Evolutionary conservation across 2,888 invertebrate species (phyloP).

Genomic region (Plagiodera versicolora): DNA sequence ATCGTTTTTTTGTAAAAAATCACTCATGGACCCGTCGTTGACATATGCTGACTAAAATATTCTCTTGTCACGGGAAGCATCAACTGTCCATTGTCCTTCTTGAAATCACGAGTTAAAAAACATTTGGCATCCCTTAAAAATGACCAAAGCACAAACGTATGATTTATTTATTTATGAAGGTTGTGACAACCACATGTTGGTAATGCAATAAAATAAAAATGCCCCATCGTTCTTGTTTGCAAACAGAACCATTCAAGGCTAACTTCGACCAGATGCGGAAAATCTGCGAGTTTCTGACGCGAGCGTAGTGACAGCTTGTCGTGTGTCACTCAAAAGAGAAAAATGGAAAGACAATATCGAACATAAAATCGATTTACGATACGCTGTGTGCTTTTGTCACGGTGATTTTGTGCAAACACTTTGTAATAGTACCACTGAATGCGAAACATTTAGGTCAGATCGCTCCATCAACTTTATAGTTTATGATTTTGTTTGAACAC

Average conservation of each 20-base stretch:
- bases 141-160: neutral
- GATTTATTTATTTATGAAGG: neutral
- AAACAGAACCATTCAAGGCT: neutral
- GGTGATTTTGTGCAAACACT: conserved; percentile 5
- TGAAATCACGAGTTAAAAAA: neutral
- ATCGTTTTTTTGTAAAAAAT: too few species aligned
- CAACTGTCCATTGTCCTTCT: too few species aligned
- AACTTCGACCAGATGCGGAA: neutral
- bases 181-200: neutral
- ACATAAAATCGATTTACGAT: conserved; percentile 10
- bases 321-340: conserved; percentile 5
- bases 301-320: neutral
- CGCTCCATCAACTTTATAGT: conserved; percentile 20
- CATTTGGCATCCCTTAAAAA: neutral
- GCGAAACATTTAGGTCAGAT: conserved; percentile 18
- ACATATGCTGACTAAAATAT: too few species aligned
- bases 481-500: conserved; percentile 8
- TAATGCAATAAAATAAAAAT: neutral
- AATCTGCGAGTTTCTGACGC: neutral
- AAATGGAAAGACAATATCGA: neutral
- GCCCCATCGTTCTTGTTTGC: neutral
- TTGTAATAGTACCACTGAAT: conserved; percentile 11
- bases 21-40: too few species aligned
- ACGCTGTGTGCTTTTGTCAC: conserved; percentile 2
- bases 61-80: too few species aligned